Evolutionary conservation across 2,113 vertebrate genomes (phyloP).

Genomic region (Charadrius vociferus): DNA sequence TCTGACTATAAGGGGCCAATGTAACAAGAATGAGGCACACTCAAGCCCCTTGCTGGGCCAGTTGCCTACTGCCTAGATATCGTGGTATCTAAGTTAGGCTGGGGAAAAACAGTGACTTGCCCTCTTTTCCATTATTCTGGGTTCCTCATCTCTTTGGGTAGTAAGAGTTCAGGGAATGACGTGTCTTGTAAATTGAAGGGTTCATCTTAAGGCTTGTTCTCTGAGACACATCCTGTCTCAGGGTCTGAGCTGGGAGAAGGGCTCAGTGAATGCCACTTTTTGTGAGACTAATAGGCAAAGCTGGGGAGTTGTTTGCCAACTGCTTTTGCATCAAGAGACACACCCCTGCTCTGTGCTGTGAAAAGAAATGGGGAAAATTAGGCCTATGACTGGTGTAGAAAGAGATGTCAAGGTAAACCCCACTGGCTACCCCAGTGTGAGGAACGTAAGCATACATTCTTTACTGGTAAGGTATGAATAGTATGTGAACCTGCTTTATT

Average conservation of each 20-base stretch:
- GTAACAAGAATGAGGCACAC: not conserved
- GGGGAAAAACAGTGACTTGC: not conserved
- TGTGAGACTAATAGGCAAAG: not conserved
- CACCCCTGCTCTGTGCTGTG: not conserved
- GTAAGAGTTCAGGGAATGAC: not conserved
- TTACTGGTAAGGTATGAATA: not conserved
- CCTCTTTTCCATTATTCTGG: not conserved
- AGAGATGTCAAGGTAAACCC: not conserved
- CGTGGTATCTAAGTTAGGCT: rapidly evolving
- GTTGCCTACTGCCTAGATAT: not conserved
- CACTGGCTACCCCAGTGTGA: not conserved
- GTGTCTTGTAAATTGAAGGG: not conserved
- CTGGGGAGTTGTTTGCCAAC: not conserved
- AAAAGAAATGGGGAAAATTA: not conserved
- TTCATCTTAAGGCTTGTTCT: not conserved
- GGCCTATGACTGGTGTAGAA: not conserved
- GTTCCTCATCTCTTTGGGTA: not conserved
- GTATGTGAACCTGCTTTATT: not conserved
- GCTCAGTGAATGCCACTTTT: not conserved
- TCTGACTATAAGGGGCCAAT: not conserved
- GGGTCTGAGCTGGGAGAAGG: not conserved
- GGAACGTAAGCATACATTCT: not conserved
- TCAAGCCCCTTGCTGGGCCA: not conserved
- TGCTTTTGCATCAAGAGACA: not conserved
- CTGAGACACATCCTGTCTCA: not conserved